Evolutionary conservation across 2,888 invertebrate species (phyloP).

Genomic region (Euplagia quadripunctaria): DNA sequence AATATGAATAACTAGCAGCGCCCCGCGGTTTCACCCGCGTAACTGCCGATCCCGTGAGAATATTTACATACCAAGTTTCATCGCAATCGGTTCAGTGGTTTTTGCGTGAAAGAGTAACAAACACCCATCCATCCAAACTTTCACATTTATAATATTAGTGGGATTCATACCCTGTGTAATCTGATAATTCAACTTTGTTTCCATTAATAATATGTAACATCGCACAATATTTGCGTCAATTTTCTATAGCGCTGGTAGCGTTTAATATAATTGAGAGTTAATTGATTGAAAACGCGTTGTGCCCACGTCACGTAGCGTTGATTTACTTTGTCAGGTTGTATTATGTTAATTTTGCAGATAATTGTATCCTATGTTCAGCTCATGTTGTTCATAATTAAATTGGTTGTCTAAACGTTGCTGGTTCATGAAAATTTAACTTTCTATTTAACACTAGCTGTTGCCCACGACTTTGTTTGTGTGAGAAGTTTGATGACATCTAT

Average conservation of each 20-base stretch:
- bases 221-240: conserved; percentile 12
- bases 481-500: too few relatives aligned
- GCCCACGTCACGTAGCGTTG: conserved; percentile 9
- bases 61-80: too few relatives aligned
- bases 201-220: background rate
- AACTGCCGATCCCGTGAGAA: too few relatives aligned
- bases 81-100: too few relatives aligned
- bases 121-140: too few relatives aligned
- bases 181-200: background rate
- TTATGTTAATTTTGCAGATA: conserved; percentile 14
- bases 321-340: conserved; percentile 1
- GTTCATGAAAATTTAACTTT: background rate
- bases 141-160: too few relatives aligned
- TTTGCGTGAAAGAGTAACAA: too few relatives aligned
- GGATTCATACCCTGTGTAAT: background rate
- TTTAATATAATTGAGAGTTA: conserved; percentile 15
- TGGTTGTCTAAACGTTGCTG: background rate
- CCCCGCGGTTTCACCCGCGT: too few relatives aligned
- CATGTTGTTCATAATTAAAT: background rate
- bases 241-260: conserved; percentile 4
- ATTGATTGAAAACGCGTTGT: conserved; percentile 13
- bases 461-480: too few relatives aligned
- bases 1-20: too few relatives aligned
- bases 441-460: background rate
- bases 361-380: background rate